Conservation (phyloP, 2,888 invertebrate species). For the Rhogogaster chlorosoma region DNA sequence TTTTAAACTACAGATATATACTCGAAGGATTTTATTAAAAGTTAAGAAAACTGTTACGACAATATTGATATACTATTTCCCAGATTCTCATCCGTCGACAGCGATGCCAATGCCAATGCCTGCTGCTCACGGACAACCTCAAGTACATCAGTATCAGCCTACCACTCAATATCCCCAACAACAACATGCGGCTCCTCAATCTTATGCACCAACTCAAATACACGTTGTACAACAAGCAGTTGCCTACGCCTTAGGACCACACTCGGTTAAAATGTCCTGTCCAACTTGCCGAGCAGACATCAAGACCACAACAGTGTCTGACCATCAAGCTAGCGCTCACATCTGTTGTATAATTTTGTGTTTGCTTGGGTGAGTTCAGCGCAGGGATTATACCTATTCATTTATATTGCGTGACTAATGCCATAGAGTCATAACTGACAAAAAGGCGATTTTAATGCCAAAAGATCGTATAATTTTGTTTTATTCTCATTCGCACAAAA, state of each 20-base stretch:
- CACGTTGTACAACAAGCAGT: conserved; percentile 69
- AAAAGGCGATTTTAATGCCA: too few relatives aligned
- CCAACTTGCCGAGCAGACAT: conserved; percentile 77
- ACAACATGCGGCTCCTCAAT: conserved; percentile 52
- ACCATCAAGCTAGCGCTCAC: conserved; percentile 77
- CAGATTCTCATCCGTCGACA: conserved; percentile 26
- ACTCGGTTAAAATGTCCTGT: conserved; percentile 75
- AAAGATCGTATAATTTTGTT: too few relatives aligned
- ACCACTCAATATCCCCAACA: conserved; percentile 39
- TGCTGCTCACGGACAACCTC: conserved; percentile 56
- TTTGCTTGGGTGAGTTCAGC: conserved; percentile 71
- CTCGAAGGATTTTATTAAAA: not conserved
- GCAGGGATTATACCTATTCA: not conserved
- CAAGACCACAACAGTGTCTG: conserved; percentile 77
- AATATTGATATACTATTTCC: not conserved
- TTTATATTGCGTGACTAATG: too few relatives aligned
- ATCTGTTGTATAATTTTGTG: conserved; percentile 76
- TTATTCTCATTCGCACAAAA: too few relatives aligned
- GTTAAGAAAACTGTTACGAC: not conserved
- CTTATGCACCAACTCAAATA: conserved; percentile 62
- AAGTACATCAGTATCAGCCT: conserved; percentile 2
- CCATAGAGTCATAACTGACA: too few relatives aligned
- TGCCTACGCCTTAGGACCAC: conserved; percentile 69
- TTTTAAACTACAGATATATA: not conserved
- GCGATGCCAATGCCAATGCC: conserved; percentile 61